Conservation (phyloP, 1,140 invertebrate species). For the Drosophila truncata region DNA sequence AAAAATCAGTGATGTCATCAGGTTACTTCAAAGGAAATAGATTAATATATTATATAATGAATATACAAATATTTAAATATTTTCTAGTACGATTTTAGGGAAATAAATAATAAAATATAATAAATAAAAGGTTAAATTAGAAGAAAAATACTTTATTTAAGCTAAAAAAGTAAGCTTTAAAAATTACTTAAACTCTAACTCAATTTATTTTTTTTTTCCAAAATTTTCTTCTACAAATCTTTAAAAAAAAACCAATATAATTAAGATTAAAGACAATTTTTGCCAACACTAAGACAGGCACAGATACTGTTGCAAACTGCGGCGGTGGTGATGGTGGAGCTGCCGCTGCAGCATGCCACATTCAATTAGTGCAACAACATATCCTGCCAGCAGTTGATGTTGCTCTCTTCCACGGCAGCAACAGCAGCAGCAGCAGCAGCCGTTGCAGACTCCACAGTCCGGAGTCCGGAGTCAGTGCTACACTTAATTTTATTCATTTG, state of each 20-base stretch:
- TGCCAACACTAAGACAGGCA: slow-evolving; percentile 2
- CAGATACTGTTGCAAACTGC: slow-evolving; percentile 38
- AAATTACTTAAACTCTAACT: neutral
- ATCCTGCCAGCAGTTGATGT: slow-evolving; percentile 74
- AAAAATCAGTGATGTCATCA: slow-evolving; percentile 2
- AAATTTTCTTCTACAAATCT: neutral
- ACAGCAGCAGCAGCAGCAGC: slow-evolving; percentile 19
- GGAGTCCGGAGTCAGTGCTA: slow-evolving; percentile 60
- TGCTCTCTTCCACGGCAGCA: slow-evolving; percentile 56
- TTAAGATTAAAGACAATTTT: too few relatives aligned
- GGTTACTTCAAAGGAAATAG: neutral
- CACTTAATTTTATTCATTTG: slow-evolving; percentile 84
- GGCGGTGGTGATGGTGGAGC: slow-evolving; percentile 43
- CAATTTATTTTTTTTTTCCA: neutral
- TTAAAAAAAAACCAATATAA: neutral
- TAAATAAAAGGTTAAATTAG: neutral
- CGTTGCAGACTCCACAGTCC: slow-evolving; percentile 30
- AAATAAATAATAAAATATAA: neutral
- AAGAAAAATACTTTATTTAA: neutral
- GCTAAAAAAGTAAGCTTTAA: neutral
- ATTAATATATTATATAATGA: too few relatives aligned
- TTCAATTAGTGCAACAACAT: slow-evolving; percentile 84
- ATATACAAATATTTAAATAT: neutral
- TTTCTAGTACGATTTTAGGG: neutral
- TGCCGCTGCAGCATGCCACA: slow-evolving; percentile 74